Percentiles rank a stretch among this genome's conserved stretches.
Conservation (phyloP, 2,113 vertebrate species). For the Chauna torquata region DNA sequence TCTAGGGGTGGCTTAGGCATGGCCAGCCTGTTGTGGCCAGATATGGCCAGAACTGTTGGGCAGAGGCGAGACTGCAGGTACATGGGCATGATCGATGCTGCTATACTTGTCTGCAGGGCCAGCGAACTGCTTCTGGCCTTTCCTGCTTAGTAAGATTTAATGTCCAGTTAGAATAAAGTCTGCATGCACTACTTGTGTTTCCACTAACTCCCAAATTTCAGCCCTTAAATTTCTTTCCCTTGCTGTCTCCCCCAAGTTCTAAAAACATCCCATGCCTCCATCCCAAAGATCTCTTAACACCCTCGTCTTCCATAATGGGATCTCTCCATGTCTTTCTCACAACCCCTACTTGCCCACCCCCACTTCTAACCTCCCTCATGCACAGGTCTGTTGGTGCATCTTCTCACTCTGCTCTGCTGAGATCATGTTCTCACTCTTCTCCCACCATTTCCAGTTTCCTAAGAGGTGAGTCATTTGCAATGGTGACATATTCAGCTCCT, state of each 20-base stretch:
- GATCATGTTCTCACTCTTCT: neutral
- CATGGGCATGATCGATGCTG: neutral
- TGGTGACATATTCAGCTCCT: neutral
- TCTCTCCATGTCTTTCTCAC: neutral
- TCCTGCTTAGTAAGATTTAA: neutral
- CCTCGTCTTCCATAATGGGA: neutral
- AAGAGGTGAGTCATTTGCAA: neutral
- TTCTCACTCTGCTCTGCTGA: neutral
- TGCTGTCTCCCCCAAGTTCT: neutral
- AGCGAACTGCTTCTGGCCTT: neutral
- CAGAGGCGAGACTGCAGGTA: neutral
- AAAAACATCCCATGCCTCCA: neutral
- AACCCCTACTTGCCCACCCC: neutral
- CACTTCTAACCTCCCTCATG: neutral
- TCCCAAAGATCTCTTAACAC: neutral
- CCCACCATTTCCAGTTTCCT: neutral
- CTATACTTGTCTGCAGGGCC: neutral
- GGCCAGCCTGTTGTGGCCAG: neutral
- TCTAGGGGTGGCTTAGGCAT: neutral
- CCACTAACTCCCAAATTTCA: neutral
- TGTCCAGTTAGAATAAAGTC: neutral
- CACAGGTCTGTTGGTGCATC: neutral
- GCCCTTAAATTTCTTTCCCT: neutral
- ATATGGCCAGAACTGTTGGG: neutral
- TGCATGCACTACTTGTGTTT: rapidly evolving